A percentile compares a stretch with the other conserved stretches of the same genome.
phyloP scores from a whole-genome alignment of 2,888 invertebrate genomes.

The Eupithecia tripunctaria region DNA sequence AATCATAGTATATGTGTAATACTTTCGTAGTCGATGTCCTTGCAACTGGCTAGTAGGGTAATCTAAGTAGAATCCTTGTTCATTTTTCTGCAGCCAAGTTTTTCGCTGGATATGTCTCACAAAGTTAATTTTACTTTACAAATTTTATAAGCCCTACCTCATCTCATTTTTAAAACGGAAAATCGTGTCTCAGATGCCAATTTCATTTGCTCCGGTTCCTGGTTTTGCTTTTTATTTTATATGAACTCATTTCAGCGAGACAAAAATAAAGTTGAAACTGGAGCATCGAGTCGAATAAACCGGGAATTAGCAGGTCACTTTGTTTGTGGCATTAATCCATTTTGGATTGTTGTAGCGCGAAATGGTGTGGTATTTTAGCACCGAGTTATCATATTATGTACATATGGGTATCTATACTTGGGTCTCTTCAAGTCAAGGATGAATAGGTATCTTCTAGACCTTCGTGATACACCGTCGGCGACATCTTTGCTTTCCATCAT shows the following conservation, averaged over 20 bases:
- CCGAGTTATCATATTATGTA: background rate
- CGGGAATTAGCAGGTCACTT: constrained; percentile 8
- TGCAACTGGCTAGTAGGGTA: background rate
- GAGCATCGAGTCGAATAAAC: constrained; percentile 2
- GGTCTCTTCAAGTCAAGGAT: no score
- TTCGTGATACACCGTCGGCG: no score
- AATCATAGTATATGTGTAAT: background rate
- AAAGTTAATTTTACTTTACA: background rate
- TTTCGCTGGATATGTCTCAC: background rate
- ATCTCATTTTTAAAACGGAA: background rate
- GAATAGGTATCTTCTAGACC: no score
- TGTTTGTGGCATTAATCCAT: constrained; percentile 6
- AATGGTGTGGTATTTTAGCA: background rate
- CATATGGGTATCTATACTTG: no score
- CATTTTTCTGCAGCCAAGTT: background rate
- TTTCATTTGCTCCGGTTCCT: constrained; percentile 23
- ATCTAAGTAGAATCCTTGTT: background rate
- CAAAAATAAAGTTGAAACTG: constrained; percentile 19
- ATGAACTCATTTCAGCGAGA: constrained; percentile 6
- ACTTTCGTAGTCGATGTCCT: background rate
- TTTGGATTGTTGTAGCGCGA: constrained; percentile 5
- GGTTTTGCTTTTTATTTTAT: constrained; percentile 11
- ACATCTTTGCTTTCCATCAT: no score
- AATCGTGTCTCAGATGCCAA: background rate
- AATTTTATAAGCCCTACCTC: background rate